phyloP scores from a whole-genome alignment of 2,797 vertebrate species.

The Tokudaia tokunoshimensis region DNA sequence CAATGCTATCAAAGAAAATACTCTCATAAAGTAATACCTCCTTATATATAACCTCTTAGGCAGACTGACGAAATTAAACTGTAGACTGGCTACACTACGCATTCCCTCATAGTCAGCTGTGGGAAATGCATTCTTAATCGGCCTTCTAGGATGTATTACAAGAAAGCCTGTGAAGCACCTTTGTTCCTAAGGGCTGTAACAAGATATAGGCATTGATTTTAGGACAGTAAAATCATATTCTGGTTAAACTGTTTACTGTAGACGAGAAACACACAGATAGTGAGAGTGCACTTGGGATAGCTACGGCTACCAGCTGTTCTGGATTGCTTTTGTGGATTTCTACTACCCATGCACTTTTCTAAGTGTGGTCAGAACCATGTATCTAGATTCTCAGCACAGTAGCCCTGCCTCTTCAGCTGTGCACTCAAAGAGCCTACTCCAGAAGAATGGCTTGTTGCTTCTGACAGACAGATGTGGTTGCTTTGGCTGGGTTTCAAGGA shows the following conservation, averaged over 20 bases:
- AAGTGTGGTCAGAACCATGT: too few relatives aligned
- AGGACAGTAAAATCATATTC: background rate
- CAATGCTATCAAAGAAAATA: background rate
- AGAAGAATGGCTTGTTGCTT: background rate
- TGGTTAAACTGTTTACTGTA: background rate
- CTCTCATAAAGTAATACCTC: background rate
- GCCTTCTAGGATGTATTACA: background rate
- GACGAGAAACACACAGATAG: background rate
- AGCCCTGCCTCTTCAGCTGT: background rate
- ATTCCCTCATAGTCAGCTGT: background rate
- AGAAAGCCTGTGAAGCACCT: background rate
- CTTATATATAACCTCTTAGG: background rate
- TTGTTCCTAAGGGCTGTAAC: background rate
- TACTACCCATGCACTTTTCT: background rate
- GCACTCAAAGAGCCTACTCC: background rate
- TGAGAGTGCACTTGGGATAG: background rate
- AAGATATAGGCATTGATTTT: background rate
- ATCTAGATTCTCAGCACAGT: background rate
- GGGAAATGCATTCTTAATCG: background rate
- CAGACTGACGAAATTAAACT: background rate
- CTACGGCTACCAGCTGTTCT: background rate
- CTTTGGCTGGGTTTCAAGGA: constrained; percentile 22
- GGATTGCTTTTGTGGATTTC: constrained; percentile 14
- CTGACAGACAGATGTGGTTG: background rate
- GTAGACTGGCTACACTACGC: background rate